These are phyloP conservation scores for Drosophila varians DNA, from an alignment of 1,140 invertebrate genomes.

Conservation along the genomic window DNA sequence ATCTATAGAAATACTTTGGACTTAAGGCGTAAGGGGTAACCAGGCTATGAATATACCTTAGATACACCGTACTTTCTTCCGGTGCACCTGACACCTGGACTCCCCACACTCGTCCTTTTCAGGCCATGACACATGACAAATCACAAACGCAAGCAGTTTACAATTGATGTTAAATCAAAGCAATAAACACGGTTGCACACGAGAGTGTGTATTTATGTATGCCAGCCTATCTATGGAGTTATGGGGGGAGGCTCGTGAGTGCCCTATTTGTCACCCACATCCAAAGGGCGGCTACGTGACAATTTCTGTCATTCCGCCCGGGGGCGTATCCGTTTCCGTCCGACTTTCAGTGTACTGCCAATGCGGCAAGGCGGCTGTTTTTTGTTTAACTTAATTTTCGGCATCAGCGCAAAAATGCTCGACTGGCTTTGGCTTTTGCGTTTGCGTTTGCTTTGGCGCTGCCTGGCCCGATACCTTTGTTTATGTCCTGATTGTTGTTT, in stretches of 20 bases:
- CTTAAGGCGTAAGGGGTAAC: no score
- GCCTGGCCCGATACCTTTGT: conserved; percentile 42
- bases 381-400: conserved; percentile 61
- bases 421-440: conserved; percentile 24
- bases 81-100: background rate
- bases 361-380: conserved; percentile 20
- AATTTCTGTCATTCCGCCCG: conserved; percentile 61
- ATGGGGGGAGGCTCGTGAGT: conserved; percentile 6
- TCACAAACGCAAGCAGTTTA: conserved; percentile 58
- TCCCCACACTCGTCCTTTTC: conserved; percentile 12
- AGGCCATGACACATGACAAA: conserved; percentile 56
- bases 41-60: no score
- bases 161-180: conserved; percentile 73
- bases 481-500: conserved; percentile 64
- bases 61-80: no score
- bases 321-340: conserved; percentile 60
- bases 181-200: conserved; percentile 43
- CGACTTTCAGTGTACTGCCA: conserved; percentile 47
- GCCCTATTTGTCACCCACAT: conserved; percentile 40
- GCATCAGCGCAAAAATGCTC: conserved; percentile 30
- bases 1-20: no score
- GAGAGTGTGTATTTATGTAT: conserved; percentile 1
- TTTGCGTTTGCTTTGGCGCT: conserved; percentile 26
- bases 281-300: conserved; percentile 47
- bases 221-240: background rate